phyloP scores from a whole-genome alignment of 1,140 invertebrate genomes.

The Panulirus ornatus region DNA sequence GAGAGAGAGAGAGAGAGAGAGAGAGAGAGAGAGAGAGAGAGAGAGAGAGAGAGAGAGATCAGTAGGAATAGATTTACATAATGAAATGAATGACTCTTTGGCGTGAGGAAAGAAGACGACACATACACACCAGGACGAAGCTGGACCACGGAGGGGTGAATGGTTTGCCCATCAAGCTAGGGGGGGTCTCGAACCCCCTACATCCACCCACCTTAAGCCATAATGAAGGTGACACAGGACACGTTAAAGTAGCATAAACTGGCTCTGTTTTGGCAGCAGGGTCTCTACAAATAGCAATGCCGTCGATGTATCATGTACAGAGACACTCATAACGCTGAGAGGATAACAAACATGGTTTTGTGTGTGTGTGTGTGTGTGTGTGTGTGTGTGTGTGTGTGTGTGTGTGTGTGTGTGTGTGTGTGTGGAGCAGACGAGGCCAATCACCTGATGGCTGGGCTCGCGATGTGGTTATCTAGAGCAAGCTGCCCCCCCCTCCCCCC shows the following conservation, averaged over 20 bases:
- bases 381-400: not conserved
- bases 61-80: not conserved
- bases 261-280: constrained; percentile 28
- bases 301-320: not conserved
- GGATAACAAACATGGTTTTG: constrained; percentile 5
- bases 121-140: too few species aligned
- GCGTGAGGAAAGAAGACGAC: too few species aligned
- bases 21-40: not conserved
- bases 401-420: constrained; percentile 11
- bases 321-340: constrained; percentile 36
- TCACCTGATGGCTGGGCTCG: not conserved
- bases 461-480: not conserved
- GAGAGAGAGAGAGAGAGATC: not conserved
- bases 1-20: not conserved
- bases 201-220: not conserved
- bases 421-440: not conserved
- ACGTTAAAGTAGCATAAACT: constrained; percentile 47
- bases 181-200: too few species aligned
- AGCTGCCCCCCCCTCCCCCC: too few species aligned
- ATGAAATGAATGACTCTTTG: not conserved
- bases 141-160: too few species aligned
- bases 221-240: constrained; percentile 28
- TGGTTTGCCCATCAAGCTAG: not conserved
- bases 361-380: not conserved
- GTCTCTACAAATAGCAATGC: constrained; percentile 22